phyloP scores from a whole-genome alignment of 2,888 invertebrate species.

The Mythimna ferrago region DNA sequence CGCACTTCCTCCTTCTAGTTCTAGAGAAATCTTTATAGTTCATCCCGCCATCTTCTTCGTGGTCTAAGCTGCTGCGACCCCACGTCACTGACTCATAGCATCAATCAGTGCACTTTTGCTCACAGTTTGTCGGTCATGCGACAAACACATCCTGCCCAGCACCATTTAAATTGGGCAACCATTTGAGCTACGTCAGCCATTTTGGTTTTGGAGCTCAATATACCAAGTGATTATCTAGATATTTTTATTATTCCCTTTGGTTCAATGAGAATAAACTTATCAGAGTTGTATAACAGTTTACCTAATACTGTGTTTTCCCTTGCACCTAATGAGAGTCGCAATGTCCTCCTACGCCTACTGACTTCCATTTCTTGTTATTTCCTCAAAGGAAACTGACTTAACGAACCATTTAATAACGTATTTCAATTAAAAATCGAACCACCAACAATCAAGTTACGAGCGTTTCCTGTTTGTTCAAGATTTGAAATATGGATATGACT shows the following conservation, averaged over 20 bases:
- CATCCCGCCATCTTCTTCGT: no score
- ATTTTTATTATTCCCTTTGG: not conserved
- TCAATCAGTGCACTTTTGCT: no score
- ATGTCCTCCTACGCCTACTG: constrained; percentile 14
- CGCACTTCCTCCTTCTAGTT: no score
- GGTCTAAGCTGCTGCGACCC: no score
- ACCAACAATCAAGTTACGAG: constrained; percentile 31
- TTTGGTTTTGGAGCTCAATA: no score
- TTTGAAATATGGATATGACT: constrained; percentile 22
- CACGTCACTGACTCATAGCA: no score
- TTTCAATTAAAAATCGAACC: constrained; percentile 39
- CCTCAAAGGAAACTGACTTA: constrained; percentile 30
- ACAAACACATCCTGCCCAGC: no score
- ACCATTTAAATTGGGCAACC: no score
- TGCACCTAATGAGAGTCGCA: constrained; percentile 22
- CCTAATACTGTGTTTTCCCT: constrained; percentile 10
- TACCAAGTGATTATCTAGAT: no score
- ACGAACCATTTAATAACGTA: constrained; percentile 31
- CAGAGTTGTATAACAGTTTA: not conserved
- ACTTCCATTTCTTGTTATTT: constrained; percentile 34
- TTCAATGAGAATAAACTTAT: constrained; percentile 5
- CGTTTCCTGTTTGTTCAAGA: constrained; percentile 52
- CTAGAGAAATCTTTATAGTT: no score
- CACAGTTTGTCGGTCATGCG: no score
- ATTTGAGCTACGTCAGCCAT: no score